Evolutionary conservation across 2,113 vertebrate genomes (phyloP).

Genomic region (Cynocephalus volans): DNA sequence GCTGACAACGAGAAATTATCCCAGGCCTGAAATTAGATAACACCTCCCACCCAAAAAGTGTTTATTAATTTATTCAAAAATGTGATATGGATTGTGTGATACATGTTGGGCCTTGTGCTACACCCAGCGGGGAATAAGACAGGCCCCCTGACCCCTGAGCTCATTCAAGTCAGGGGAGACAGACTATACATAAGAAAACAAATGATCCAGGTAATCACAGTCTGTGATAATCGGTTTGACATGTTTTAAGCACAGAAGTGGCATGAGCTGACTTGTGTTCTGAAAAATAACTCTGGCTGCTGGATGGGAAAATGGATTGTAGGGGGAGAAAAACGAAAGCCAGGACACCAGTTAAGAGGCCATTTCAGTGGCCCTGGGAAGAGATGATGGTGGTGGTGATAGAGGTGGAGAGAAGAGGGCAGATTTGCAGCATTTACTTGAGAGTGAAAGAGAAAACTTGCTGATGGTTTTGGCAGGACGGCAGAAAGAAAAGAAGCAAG

Average conservation of each 20-base stretch:
- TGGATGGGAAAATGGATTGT: not conserved
- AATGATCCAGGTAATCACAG: slow-evolving; percentile 50
- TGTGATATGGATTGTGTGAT: not conserved
- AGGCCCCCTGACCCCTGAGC: not conserved
- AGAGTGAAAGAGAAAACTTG: not conserved
- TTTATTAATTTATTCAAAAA: slow-evolving; percentile 58
- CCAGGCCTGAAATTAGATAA: slow-evolving; percentile 71
- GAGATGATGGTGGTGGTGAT: not conserved
- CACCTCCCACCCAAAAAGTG: slow-evolving; percentile 59
- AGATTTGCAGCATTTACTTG: not conserved
- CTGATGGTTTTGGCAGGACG: not conserved
- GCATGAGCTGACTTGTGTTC: slow-evolving; percentile 58
- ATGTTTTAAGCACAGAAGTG: slow-evolving; percentile 63
- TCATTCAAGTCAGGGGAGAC: not conserved
- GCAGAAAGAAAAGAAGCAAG: not conserved
- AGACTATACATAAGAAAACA: slow-evolving; percentile 41
- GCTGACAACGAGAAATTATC: slow-evolving; percentile 76
- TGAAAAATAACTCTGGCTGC: slow-evolving; percentile 38
- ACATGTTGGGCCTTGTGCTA: not conserved
- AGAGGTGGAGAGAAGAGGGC: not conserved
- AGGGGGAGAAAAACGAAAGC: slow-evolving; percentile 21
- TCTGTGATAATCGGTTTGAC: not conserved
- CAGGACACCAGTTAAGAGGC: not conserved
- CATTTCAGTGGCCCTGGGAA: not conserved
- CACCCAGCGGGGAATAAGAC: not conserved